A percentile compares a stretch with the other conserved stretches of the same genome.
These are phyloP conservation scores for Lasioglossum marginatum DNA, from an alignment of 2,888 invertebrate genomes.

Conservation along the genomic window DNA sequence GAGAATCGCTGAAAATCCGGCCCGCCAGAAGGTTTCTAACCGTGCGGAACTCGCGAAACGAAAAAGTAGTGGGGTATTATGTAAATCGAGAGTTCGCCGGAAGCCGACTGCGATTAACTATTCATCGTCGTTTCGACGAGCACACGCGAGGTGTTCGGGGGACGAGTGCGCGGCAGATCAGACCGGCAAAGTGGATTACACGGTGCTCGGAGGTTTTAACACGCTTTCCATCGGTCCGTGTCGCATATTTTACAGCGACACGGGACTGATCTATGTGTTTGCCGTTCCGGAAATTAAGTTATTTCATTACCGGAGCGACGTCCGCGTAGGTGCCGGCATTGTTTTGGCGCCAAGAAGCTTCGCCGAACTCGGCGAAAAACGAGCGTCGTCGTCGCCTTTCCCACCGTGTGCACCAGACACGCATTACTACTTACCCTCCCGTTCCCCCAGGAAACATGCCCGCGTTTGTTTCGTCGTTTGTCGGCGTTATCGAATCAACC, in stretches of 20 bases:
- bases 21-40: not conserved
- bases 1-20: no score
- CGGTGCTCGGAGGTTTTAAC: conserved; percentile 47
- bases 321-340: conserved; percentile 30
- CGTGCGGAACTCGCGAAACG: not conserved
- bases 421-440: not conserved
- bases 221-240: conserved; percentile 54
- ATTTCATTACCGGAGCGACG: conserved; percentile 71
- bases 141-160: conserved; percentile 24
- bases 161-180: conserved; percentile 16
- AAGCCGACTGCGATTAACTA: conserved; percentile 45
- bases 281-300: conserved; percentile 65
- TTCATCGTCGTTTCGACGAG: conserved; percentile 34
- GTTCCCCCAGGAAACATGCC: not conserved
- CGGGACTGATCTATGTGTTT: conserved; percentile 72
- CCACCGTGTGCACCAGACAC: not conserved
- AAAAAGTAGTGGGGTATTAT: conserved; percentile 8
- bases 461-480: conserved; percentile 2
- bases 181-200: conserved; percentile 69
- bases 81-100: conserved; percentile 24
- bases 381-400: conserved; percentile 1
- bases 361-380: conserved; percentile 38
- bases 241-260: conserved; percentile 70
- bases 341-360: conserved; percentile 69
- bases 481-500: not conserved